phyloP scores from a whole-genome alignment of 2,113 vertebrate genomes.

The Hymenochirus boettgeri region DNA sequence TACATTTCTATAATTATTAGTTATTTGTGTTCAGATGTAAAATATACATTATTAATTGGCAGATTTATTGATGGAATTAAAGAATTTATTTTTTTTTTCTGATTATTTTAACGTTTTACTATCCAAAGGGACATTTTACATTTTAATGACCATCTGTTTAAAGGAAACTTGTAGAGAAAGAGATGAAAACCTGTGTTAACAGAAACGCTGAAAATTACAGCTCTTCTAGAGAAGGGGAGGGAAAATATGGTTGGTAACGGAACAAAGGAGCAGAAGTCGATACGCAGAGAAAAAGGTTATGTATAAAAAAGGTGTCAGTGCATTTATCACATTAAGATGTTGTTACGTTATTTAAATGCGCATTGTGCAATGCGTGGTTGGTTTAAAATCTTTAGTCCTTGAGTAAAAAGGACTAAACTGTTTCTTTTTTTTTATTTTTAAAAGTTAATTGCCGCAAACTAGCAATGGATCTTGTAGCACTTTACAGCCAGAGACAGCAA shows the following conservation, averaged over 20 bases:
- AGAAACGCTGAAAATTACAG: not conserved
- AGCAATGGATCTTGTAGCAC: not conserved
- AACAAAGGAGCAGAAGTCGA: constrained; percentile 8
- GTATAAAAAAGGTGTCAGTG: not conserved
- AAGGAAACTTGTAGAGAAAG: not conserved
- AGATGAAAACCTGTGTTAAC: not conserved
- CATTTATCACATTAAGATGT: constrained; percentile 5
- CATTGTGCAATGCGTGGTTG: not conserved
- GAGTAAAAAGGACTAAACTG: not conserved
- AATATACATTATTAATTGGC: no score
- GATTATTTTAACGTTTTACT: not conserved
- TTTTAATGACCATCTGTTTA: constrained; percentile 30
- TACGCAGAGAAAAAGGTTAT: constrained; percentile 1
- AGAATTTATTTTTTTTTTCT: no score
- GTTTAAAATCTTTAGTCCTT: not conserved
- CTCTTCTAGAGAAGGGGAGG: not conserved
- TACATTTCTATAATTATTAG: no score
- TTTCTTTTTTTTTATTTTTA: constrained; percentile 1
- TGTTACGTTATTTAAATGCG: not conserved
- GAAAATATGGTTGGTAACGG: not conserved
- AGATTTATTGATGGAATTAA: no score
- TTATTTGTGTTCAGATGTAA: no score
- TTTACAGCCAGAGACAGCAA: constrained; percentile 12
- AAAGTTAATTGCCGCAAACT: constrained; percentile 17
- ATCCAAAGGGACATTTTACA: not conserved